Evolutionary conservation across 2,113 vertebrate species (phyloP).

Genomic region (Propithecus coquereli): DNA sequence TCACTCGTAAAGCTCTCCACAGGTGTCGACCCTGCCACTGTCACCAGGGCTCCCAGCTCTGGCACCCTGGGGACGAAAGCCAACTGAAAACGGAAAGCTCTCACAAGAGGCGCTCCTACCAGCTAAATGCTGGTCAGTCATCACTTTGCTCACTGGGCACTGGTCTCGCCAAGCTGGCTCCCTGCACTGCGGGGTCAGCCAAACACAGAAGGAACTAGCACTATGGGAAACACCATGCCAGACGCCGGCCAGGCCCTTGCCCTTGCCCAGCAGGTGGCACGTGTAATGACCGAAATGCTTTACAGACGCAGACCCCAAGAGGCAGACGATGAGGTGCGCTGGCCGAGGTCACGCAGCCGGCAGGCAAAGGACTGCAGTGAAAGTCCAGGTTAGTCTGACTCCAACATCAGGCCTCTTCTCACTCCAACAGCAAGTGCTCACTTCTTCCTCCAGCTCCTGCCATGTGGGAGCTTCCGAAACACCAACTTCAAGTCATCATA

Average conservation of each 20-base stretch:
- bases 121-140: not conserved
- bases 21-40: accelerated
- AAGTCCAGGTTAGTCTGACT: not conserved
- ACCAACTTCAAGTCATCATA: no score
- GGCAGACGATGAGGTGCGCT: not conserved
- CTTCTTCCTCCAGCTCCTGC: not conserved
- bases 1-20: not conserved
- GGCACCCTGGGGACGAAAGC: not conserved
- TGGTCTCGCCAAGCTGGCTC: not conserved
- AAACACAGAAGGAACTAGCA: accelerated
- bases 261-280: not conserved
- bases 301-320: not conserved
- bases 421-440: not conserved
- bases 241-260: not conserved
- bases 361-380: no score
- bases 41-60: no score
- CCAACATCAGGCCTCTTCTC: not conserved
- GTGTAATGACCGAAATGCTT: not conserved
- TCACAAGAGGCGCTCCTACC: not conserved
- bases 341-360: not conserved
- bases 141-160: no score
- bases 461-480: not conserved
- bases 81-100: not conserved
- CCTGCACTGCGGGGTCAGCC: not conserved
- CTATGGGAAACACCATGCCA: not conserved